Evolutionary conservation across 64 coral and sea anemone genomes (phyloP), one percentile per base, ranked within the genome.

Genomic region (Astreopora myriophthalma): DNA sequence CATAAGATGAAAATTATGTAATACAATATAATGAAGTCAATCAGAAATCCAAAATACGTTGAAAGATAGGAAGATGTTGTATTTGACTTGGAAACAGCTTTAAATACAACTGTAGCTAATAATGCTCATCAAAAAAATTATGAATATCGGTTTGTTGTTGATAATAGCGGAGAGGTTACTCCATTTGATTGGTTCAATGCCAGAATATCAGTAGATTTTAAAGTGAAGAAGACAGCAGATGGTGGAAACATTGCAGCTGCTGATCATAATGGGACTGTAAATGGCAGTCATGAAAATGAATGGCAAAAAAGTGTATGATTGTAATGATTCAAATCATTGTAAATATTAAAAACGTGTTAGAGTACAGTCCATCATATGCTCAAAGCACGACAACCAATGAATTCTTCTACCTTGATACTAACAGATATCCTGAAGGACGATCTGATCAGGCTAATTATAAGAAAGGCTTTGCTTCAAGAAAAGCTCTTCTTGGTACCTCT

Each of bases 391-490:
- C 33, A 16, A 88, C 86, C 6, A 90, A 90, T 62, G 62, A 90
- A 70, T 90, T 71, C n/a, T 81, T 90, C 27, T 90, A 36, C 34
- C 58, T 80, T 66, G 88, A 90, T 28, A 42, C 55, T 17, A 81
- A 24, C 64, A 69, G 74, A 31, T 0, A 3, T 49, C n/a, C 61
- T 51, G 12, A 80, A 39, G 76, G 80, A 44, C 0, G 30, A 26
- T 26, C 66, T 32, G 8, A 24, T 69, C 6, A 1, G 6, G 30
- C 66, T 32, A 22, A 13, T 65, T 6, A 2, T 34, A 79, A 79
- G 0, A 79, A 42, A 19, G 87, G 87, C 36, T 89, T 89, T 89
- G 32, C 33, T 28, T 1, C 5, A 0, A 24, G 80, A 13, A 86
- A 92, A 2, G n/a, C 52, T 3, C 0, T 86, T 17, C 33, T 92